Evolutionary conservation across 2,797 vertebrate genomes (phyloP), one percentile per base, ranked within the genome.

Genomic region (Sebastes trivittatus): DNA sequence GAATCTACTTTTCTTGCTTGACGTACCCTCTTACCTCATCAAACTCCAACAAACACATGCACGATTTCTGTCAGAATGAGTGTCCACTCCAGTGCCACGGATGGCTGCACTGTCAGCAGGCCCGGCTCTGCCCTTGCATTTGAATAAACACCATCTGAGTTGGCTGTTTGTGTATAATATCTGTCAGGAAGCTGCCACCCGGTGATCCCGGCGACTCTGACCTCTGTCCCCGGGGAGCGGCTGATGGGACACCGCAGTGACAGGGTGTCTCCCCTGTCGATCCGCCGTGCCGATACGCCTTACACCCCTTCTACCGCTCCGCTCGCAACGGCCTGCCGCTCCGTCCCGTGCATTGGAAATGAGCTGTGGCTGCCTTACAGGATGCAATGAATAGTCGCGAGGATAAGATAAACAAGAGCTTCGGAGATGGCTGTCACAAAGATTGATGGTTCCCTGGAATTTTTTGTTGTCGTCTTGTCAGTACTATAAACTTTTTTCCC

Each of bases 131-230:
- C 87, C 89, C 91, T 91, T 88, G 88, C 89, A 85, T 93, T 94
- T 94, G 75, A 95, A 95, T 94, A 93, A 93, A 94, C 91, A 89
- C 88, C 91, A 86, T 93, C 91, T 93, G 91, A 94, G 90, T 88
- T 80, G 90, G 86, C 86, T 78, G 87, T 49, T 87, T 88, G 85
- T 77, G 88, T 90, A 87, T 89, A 91, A 92, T 81, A 93, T 91
- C 89, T 94, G 94, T 91, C 95, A 94, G 81, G 81, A 76, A 89
- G 73, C 89, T 94, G 95, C 92, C 93, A 91, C 83, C 61, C 83
- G 23, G 80, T 80, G 90, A 88, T 87, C 93, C 89, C 46, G 5
- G 42, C 49, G 83, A 91, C 81, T 77, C 69, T 86, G 91, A 94
- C 94, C 93, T 85, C 78, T 67, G 76, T 86, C 87, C 91, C 84